These are phyloP conservation scores for Platycheirus albimanus DNA, from an alignment of 2,888 invertebrate genomes.

Conservation along the genomic window DNA sequence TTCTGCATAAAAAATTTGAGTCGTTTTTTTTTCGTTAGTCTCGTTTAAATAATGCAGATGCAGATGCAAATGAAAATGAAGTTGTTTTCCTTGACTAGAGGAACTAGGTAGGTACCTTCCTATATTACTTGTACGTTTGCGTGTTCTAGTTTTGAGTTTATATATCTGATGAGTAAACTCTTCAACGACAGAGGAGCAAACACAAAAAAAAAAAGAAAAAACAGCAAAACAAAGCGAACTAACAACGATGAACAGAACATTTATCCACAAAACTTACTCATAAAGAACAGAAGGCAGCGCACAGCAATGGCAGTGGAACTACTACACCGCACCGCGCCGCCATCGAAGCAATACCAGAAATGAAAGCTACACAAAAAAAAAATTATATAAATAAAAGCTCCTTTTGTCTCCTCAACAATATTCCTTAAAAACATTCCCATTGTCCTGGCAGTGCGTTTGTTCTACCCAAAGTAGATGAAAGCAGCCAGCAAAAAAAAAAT, in stretches of 20 bases:
- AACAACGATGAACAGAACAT: conserved; percentile 43
- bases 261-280: conserved; percentile 51
- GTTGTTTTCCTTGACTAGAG: conserved; percentile 55
- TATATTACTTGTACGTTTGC: conserved; percentile 4
- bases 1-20: conserved; percentile 61
- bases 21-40: background rate
- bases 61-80: conserved; percentile 66
- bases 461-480: conserved; percentile 45
- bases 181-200: background rate
- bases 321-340: background rate
- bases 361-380: conserved; percentile 28
- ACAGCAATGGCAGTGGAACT: background rate
- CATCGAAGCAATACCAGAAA: conserved; percentile 40
- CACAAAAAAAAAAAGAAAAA: conserved; percentile 14
- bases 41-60: conserved; percentile 68
- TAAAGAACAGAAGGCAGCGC: conserved; percentile 45
- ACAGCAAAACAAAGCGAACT: conserved; percentile 26
- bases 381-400: conserved; percentile 46
- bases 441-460: conserved; percentile 66
- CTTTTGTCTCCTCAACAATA: conserved; percentile 70
- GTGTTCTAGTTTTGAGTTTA: conserved; percentile 40
- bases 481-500: conserved; percentile 19
- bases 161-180: conserved; percentile 64
- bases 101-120: no score
- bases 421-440: conserved; percentile 68